Evolutionary conservation across 2,888 invertebrate genomes (phyloP), one percentile per base, ranked within the genome.

Genomic region (Pseudolycoriella hygida): DNA sequence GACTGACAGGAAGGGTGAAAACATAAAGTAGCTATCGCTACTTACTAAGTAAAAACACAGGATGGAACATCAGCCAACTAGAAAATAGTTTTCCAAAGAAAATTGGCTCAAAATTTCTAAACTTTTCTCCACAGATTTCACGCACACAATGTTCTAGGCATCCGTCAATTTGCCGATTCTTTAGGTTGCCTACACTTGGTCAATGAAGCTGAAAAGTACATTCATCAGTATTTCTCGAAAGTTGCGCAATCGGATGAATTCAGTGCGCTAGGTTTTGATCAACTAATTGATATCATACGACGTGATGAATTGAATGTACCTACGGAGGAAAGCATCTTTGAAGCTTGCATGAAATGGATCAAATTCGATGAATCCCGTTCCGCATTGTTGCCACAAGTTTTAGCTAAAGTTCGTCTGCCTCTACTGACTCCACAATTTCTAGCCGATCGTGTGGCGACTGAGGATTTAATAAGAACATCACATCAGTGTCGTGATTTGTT

Each of bases 401-500:
- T 90, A 50, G 70, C 80, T 6, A 70, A 77, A 52, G 84, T 89
- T 1, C 71, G 89, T 25, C 67, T 90, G 56, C 88, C 89, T 0
- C 65, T 89, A 38, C 67, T 90, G 3, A 77, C 82, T 2, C 86
- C 88, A 1, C 77, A 84, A 54, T 88, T 80, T 62, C 67, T 90
- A 42, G 79, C 84, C 3, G 87, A 88, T 65, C 66, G 76, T 45
- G 84, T 88, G 12, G 80, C 82, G 2, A 79, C 80, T 15, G 85
- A 87, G 59, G 80, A 80, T 52, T 65, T 85, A 3, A 76, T 88
- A 50, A 72, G 80, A 52, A 75, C 73, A 38, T 87, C 83, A 18
- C 79, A 84, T 56, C 76, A 77, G 56, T 87, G 87, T 68, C 72
- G 85, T 71, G 87, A 89, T 66, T 67, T 88, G 41, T 60, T 90